These are phyloP conservation scores for Ctenodactylus gundi DNA, from an alignment of 2,113 vertebrate genomes.

Conservation along the genomic window DNA sequence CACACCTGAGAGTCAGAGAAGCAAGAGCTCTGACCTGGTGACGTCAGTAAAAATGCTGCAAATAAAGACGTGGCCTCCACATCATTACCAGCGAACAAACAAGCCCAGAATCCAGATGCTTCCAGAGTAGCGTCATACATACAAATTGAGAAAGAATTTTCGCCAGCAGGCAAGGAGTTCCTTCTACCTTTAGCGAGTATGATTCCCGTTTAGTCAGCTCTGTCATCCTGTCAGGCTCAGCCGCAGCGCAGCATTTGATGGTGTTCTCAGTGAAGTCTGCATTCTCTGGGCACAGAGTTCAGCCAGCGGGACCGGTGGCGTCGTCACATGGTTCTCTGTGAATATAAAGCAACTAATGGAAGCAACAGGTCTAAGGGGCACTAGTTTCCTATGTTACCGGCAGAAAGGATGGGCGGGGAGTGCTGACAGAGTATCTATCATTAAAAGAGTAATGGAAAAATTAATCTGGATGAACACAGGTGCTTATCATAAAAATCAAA, in stretches of 20 bases:
- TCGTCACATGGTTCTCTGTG: neutral
- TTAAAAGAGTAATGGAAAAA: conserved; percentile 23
- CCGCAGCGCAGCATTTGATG: accelerated
- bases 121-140: neutral
- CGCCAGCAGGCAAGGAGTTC: neutral
- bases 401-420: neutral
- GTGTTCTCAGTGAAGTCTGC: neutral
- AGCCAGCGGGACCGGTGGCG: neutral
- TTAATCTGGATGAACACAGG: neutral
- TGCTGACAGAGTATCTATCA: neutral
- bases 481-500: conserved; percentile 32
- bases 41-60: neutral
- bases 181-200: neutral
- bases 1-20: neutral
- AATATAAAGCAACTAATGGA: neutral
- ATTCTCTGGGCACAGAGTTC: neutral
- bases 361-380: neutral
- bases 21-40: neutral
- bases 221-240: neutral
- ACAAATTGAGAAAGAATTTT: neutral
- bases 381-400: neutral
- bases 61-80: neutral
- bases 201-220: neutral
- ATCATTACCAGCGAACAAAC: neutral
- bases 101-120: neutral